Evolutionary conservation across 2,797 vertebrate species (phyloP).

Genomic region (Manis javanica): DNA sequence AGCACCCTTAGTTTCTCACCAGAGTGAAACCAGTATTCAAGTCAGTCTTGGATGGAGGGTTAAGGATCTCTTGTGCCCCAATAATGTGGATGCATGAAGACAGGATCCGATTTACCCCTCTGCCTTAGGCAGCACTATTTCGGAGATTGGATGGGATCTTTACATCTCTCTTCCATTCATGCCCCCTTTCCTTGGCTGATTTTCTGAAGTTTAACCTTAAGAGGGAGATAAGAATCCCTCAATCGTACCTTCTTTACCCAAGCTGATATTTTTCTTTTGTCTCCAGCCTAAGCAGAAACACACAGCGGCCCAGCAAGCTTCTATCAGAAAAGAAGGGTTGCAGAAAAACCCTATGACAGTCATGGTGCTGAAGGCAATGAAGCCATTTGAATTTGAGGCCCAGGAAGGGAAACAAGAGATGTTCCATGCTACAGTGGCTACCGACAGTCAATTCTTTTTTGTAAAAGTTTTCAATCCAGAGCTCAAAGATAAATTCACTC

Average conservation of each 20-base stretch:
- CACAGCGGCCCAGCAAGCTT: neutral
- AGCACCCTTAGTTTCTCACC: neutral
- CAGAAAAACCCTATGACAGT: neutral
- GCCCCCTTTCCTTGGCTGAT: neutral
- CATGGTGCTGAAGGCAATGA: neutral
- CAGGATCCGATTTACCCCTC: neutral
- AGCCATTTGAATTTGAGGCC: neutral
- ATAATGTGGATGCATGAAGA: neutral
- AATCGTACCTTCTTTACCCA: neutral
- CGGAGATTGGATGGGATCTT: neutral
- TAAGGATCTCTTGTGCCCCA: neutral
- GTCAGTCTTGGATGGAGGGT: neutral
- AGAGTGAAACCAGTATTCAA: neutral
- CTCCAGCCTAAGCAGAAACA: neutral
- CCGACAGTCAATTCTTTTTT: neutral
- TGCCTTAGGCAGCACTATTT: neutral
- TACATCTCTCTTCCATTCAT: neutral
- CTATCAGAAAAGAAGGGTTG: neutral
- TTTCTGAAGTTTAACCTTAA: neutral
- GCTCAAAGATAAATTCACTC: slow-evolving; percentile 6
- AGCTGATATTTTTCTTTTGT: neutral
- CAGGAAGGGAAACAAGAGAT: neutral
- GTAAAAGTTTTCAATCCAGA: slow-evolving; percentile 19
- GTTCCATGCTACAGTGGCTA: neutral
- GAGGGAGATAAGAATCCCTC: neutral